These are phyloP conservation scores for Synodontis membranacea DNA, from an alignment of 2,113 vertebrate species.

Conservation along the genomic window DNA sequence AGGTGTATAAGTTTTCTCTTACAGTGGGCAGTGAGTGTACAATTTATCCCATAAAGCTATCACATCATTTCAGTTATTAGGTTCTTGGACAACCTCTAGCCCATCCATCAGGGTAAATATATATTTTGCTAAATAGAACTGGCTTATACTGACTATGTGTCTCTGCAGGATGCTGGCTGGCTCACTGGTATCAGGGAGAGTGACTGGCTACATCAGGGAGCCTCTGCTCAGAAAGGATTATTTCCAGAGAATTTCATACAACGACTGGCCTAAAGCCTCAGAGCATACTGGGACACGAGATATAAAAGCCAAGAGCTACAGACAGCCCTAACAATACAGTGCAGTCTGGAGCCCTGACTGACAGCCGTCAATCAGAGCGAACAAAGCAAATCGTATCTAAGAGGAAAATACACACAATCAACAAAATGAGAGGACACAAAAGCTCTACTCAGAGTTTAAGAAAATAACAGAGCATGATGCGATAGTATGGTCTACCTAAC, in stretches of 20 bases:
- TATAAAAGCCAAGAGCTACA: conserved; percentile 60
- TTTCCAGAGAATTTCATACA: conserved; percentile 95
- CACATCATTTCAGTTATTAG: neutral
- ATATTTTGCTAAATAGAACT: neutral
- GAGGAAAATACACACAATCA: conserved; percentile 47
- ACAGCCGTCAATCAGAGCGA: conserved; percentile 37
- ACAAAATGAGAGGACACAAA: conserved; percentile 36
- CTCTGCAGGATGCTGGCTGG: conserved; percentile 91
- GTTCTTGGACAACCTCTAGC: neutral
- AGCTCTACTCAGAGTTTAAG: conserved; percentile 46
- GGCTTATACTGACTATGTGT: neutral
- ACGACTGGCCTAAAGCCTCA: conserved; percentile 75
- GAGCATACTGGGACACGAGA: conserved; percentile 38
- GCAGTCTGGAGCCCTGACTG: conserved; percentile 56
- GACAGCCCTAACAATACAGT: conserved; percentile 63
- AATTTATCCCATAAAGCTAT: neutral
- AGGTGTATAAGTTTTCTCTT: neutral
- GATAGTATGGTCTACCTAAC: conserved; percentile 66
- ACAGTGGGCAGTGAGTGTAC: neutral
- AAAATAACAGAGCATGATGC: conserved; percentile 66
- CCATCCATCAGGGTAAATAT: neutral
- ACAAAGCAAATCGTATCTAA: conserved; percentile 32
- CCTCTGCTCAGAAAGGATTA: conserved; percentile 83
- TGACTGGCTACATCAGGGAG: conserved; percentile 83
- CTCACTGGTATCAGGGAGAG: conserved; percentile 87